Conservation (phyloP, 2,113 vertebrate genomes). For the Myodes glareolus region DNA sequence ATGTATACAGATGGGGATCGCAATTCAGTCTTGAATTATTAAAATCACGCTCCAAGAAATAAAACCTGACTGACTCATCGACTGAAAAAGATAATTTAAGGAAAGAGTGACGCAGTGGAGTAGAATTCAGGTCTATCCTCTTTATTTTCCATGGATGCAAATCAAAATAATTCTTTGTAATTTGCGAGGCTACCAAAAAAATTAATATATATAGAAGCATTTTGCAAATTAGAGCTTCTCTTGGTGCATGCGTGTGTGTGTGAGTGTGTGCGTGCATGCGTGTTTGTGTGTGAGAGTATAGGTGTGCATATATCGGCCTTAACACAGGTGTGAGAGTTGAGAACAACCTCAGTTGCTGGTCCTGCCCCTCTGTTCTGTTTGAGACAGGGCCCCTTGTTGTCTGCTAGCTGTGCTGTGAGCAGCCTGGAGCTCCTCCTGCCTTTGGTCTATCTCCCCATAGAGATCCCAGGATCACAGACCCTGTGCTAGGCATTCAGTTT, state of each 20-base stretch:
- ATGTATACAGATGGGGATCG: background rate
- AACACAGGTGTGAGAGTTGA: background rate
- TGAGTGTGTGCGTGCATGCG: too few species aligned
- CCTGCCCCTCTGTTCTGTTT: background rate
- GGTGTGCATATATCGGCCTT: background rate
- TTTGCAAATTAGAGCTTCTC: conserved; percentile 8
- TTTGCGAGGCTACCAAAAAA: background rate
- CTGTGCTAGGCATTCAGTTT: background rate
- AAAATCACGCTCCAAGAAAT: background rate
- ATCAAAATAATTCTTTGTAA: conserved; percentile 7
- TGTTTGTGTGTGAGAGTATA: background rate
- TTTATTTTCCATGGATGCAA: conserved; percentile 11
- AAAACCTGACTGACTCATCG: background rate
- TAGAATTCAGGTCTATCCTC: background rate
- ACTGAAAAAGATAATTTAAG: background rate
- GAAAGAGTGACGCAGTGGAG: background rate
- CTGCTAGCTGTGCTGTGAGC: background rate
- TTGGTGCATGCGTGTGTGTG: background rate
- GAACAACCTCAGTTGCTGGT: background rate
- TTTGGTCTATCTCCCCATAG: background rate
- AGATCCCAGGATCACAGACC: background rate
- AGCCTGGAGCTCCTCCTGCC: background rate
- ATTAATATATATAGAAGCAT: background rate
- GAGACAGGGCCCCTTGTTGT: background rate
- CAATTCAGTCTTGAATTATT: background rate